Conservation (phyloP, 2,113 vertebrate species). For the Delphinus delphis region DNA sequence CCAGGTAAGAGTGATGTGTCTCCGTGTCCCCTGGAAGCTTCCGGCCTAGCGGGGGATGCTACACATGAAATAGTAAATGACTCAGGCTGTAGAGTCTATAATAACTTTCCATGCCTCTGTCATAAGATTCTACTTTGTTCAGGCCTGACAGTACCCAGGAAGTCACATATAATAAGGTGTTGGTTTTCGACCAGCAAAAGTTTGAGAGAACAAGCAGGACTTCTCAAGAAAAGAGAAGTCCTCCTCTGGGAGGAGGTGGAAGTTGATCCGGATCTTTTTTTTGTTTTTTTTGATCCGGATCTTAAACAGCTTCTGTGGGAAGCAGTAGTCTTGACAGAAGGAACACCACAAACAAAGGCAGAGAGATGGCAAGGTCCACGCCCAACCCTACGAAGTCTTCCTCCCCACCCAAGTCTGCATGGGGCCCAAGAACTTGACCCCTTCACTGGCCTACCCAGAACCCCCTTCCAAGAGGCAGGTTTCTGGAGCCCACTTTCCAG, state of each 20-base stretch:
- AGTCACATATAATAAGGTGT: not conserved
- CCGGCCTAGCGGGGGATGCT: not conserved
- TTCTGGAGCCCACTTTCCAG: not conserved
- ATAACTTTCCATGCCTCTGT: not conserved
- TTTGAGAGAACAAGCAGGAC: not conserved
- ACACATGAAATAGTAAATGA: not conserved
- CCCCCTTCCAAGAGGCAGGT: not conserved
- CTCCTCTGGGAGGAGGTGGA: not conserved
- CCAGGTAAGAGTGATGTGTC: not conserved
- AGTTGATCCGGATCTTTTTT: not conserved
- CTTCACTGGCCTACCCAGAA: not conserved
- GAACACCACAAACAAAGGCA: not conserved
- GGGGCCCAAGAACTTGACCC: not conserved
- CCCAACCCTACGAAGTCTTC: not conserved
- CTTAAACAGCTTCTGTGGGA: not conserved
- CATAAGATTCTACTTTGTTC: conserved; percentile 5
- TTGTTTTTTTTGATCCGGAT: not conserved
- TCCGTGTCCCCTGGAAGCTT: not conserved
- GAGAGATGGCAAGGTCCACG: not conserved
- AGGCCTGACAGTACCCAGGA: not conserved
- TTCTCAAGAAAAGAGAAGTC: not conserved
- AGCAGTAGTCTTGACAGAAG: not conserved
- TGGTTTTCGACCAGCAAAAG: conserved; percentile 31
- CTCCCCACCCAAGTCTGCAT: not conserved
- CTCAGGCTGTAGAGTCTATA: not conserved